phyloP scores from a whole-genome alignment of 2,113 vertebrate species.

The Lamprologus lemairii region DNA sequence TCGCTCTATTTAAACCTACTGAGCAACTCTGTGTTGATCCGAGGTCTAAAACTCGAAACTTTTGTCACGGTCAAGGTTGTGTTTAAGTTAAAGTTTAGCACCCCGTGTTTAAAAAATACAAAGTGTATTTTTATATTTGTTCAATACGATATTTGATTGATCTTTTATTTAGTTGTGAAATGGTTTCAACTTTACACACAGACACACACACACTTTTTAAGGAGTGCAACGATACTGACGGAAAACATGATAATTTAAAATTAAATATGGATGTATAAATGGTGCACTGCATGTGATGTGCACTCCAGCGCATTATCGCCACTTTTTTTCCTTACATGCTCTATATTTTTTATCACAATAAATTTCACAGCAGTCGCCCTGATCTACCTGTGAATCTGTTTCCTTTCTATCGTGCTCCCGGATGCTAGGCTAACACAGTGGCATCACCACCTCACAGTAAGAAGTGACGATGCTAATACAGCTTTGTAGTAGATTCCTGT shows the following conservation, averaged over 20 bases:
- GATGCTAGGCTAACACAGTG: not conserved
- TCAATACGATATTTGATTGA: not conserved
- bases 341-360: not conserved
- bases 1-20: fast-evolving
- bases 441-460: not conserved
- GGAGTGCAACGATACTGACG: fast-evolving
- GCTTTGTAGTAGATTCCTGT: not conserved
- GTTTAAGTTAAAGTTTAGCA: not conserved
- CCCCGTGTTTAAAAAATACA: not conserved
- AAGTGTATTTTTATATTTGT: not conserved
- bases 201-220: fast-evolving
- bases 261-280: not conserved
- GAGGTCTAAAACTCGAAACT: not conserved
- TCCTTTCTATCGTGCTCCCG: not conserved
- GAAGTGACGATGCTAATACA: fast-evolving
- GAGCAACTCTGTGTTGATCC: not conserved
- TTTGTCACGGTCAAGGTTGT: not conserved
- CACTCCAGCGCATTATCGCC: not conserved
- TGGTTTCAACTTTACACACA: not conserved
- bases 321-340: not conserved
- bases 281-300: not conserved
- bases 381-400: not conserved
- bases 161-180: not conserved
- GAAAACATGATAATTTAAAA: not conserved
- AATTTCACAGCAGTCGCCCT: not conserved